Evolutionary conservation across 2,888 invertebrate genomes (phyloP), one percentile per base, ranked within the genome.

Genomic region (Aricia artaxerxes): DNA sequence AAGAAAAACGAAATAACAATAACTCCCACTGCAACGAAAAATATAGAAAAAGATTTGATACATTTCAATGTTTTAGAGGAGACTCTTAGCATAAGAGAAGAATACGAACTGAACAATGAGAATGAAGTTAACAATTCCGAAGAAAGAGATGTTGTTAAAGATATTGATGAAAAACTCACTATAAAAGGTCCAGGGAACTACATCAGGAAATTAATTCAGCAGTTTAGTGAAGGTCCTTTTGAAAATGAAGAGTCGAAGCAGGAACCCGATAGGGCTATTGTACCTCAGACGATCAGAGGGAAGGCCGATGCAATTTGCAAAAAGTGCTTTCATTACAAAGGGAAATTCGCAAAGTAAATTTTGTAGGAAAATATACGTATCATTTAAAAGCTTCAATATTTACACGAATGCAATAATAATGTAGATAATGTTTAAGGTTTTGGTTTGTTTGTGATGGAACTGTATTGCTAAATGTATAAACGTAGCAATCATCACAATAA

Each of bases 291-390:
- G 4, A 91, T 94, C 11, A 93, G 91, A 80, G 90, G 93, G 72
- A 92, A 86, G 82, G 94, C 95, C 13, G 94, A 94, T 79, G 94
- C 94, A 0, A 92, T 95, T 82, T 95, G 95, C 84, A 95, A 94
- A 85, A 95, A 94, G 85, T 95, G 95, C 81, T 87, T 95, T 79
- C 94, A 94, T 86, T 94, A 94, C 79, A 95, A 94, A 85, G 94
- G 93, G 2, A 93, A 92, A 82, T 86, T 90, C 61, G 84, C 87
- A 1, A 92, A 93, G 85, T 92, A 89, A 89, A n/a, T 7, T 60
- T 44, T 4, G 24, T 35, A 40, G 4, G 16, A 76, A 73, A 16
- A 35, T 13, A 24, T 64, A 35, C 31, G 16, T 57, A 40, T 24
- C 13, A 7, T 40, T 60, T 9, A 38, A 75, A 16, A 31, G 9